These are phyloP conservation scores for Pachydiplax longipennis DNA, from an alignment of 2,888 invertebrate species.

Conservation along the genomic window DNA sequence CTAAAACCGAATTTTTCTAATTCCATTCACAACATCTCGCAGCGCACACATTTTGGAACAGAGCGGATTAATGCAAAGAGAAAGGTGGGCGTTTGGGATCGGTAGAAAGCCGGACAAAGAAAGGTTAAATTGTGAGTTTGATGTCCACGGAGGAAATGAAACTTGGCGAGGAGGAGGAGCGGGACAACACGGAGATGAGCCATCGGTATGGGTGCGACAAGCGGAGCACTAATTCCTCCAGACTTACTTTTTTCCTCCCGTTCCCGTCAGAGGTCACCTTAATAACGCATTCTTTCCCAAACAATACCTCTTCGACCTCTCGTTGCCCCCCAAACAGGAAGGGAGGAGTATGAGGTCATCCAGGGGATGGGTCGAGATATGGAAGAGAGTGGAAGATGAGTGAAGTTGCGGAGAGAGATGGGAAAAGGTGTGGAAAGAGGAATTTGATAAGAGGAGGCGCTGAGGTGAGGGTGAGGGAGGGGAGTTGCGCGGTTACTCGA, in stretches of 20 bases:
- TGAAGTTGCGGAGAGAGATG: not conserved
- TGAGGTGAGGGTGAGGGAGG: not conserved
- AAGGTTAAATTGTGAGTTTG: not conserved
- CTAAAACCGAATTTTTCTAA: too few relatives aligned
- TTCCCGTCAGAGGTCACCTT: not conserved
- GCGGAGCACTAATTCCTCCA: not conserved
- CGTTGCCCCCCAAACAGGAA: not conserved
- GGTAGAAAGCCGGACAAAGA: not conserved
- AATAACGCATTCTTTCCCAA: not conserved
- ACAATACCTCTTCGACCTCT: not conserved
- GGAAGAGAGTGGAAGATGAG: not conserved
- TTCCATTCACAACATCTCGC: too few relatives aligned
- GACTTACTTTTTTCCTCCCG: not conserved
- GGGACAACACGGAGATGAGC: not conserved
- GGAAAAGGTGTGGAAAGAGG: not conserved
- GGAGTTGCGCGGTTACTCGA: not conserved
- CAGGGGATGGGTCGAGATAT: not conserved
- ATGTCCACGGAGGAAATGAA: not conserved
- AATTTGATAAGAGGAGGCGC: not conserved
- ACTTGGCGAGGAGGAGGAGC: not conserved
- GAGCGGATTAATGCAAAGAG: not conserved
- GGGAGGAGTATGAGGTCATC: not conserved
- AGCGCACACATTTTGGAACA: too few relatives aligned
- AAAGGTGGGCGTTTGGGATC: not conserved
- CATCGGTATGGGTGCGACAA: not conserved